Conservation (phyloP, 1,140 invertebrate species). For the Pinna nobilis region DNA sequence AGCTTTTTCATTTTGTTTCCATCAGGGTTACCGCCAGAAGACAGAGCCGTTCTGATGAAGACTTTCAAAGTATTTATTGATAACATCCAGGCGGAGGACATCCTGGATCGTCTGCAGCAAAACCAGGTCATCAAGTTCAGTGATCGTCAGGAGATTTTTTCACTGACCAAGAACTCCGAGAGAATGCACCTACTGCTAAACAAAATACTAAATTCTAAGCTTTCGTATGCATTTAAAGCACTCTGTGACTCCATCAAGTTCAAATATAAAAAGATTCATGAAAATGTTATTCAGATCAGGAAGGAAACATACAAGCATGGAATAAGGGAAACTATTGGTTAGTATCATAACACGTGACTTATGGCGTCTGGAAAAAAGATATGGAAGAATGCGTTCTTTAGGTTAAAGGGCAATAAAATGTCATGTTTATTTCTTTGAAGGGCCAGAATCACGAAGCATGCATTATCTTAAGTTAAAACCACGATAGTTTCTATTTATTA, state of each 20-base stretch:
- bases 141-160: constrained; percentile 61
- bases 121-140: constrained; percentile 61
- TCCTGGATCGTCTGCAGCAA: constrained; percentile 65
- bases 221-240: constrained; percentile 55
- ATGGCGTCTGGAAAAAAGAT: no score
- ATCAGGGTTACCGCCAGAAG: constrained; percentile 58
- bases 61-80: constrained; percentile 58
- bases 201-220: constrained; percentile 48
- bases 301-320: constrained; percentile 61
- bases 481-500: no score
- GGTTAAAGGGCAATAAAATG: no score
- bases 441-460: no score
- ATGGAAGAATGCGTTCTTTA: no score
- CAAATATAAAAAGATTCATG: constrained; percentile 63
- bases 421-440: no score
- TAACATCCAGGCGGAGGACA: constrained; percentile 60
- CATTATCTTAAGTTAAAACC: no score
- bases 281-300: constrained; percentile 51
- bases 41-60: constrained; percentile 52
- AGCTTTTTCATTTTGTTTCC: not conserved
- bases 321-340: constrained; percentile 56
- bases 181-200: constrained; percentile 55
- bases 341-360: constrained; percentile 8
- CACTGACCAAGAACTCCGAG: constrained; percentile 56
- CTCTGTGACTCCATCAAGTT: constrained; percentile 63